These are phyloP conservation scores for Hydraecia micacea DNA, from an alignment of 2,888 invertebrate species.

Conservation along the genomic window DNA sequence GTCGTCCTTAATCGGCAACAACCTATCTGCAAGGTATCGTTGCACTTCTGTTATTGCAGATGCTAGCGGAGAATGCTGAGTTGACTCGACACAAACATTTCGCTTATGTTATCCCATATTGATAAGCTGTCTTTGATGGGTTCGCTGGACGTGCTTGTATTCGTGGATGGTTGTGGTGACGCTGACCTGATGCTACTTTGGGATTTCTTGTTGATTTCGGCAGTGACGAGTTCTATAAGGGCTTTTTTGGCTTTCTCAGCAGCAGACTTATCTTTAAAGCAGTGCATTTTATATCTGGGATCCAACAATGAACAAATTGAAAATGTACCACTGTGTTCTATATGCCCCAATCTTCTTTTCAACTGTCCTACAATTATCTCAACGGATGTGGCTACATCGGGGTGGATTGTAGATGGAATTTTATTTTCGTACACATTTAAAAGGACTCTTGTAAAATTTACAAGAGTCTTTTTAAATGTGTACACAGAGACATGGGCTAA, in stretches of 20 bases:
- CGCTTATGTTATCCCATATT: too few relatives aligned
- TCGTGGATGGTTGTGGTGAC: too few relatives aligned
- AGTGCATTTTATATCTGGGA: conserved; percentile 50
- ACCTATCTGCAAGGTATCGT: too few relatives aligned
- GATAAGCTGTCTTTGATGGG: too few relatives aligned
- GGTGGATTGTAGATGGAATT: conserved; percentile 18
- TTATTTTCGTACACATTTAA: conserved; percentile 25
- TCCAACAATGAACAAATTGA: conserved; percentile 55
- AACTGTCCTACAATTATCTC: conserved; percentile 33
- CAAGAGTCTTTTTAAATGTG: too few relatives aligned
- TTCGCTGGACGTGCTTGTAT: too few relatives aligned
- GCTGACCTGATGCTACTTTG: too few relatives aligned
- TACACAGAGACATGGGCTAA: too few relatives aligned
- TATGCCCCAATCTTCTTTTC: conserved; percentile 47
- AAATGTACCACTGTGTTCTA: conserved; percentile 51
- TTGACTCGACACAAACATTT: too few relatives aligned
- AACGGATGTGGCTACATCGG: conserved; percentile 24
- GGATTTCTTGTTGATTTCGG: conserved; percentile 30
- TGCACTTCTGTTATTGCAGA: too few relatives aligned
- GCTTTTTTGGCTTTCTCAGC: conserved; percentile 46
- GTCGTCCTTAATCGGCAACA: too few relatives aligned
- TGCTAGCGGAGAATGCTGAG: too few relatives aligned
- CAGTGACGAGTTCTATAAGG: conserved; percentile 36
- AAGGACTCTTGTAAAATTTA: conserved; percentile 32
- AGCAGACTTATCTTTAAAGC: conserved; percentile 44